Conservation (phyloP, 2,113 vertebrate genomes). For the Siniperca chuatsi region DNA sequence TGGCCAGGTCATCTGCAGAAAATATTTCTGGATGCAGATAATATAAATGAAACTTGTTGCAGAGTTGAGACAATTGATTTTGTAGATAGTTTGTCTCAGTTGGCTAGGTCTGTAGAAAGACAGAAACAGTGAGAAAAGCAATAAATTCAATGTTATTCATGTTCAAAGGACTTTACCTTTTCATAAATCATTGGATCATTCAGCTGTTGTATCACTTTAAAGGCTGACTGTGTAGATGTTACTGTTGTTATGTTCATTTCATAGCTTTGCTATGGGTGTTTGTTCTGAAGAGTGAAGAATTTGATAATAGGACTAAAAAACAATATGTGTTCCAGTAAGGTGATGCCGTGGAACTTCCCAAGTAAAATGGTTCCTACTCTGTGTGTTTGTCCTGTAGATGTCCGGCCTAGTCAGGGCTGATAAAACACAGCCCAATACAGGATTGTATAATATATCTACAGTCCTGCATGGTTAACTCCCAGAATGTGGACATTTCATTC, state of each 20-base stretch:
- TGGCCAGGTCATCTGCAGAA: constrained; percentile 63
- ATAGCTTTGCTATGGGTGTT: not conserved
- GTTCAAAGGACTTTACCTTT: not conserved
- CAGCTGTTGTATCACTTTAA: constrained; percentile 22
- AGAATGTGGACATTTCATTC: not conserved
- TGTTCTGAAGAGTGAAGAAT: not conserved
- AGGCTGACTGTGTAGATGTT: not conserved
- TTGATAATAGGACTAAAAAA: not conserved
- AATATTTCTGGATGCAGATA: constrained; percentile 48
- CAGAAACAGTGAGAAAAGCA: not conserved
- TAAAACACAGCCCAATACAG: not conserved
- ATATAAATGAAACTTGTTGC: constrained; percentile 34
- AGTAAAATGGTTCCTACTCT: not conserved
- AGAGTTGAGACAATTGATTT: constrained; percentile 30
- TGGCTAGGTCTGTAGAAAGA: not conserved
- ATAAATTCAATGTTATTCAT: not conserved
- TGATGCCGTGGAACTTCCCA: not conserved
- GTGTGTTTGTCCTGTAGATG: not conserved
- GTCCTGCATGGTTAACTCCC: not conserved
- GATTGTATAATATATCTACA: not conserved
- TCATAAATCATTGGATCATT: constrained; percentile 21
- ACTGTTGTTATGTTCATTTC: not conserved
- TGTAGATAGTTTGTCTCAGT: constrained; percentile 12
- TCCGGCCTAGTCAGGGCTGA: not conserved
- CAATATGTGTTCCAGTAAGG: not conserved